Base-by-base conservation (phyloP, 2,113 vertebrate genomes). In the Sylvia atricapilla region DNA sequence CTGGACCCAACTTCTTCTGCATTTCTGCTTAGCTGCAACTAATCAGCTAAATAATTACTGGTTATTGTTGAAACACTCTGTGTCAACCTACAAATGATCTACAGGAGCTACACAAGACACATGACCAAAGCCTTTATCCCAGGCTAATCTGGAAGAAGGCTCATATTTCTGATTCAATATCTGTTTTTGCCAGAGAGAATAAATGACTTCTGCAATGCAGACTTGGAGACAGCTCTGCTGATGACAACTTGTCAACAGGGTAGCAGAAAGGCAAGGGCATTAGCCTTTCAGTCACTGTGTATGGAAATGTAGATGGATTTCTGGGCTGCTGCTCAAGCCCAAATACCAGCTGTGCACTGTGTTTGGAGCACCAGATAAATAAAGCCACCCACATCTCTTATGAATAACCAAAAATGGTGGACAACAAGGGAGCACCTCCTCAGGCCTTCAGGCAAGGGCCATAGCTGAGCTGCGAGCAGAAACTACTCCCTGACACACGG, bases 401-500 rank as follows among this genome's bases (percentile, higher is more conserved):
- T 3, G 19, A 58, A 41, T 31, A 64, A 72, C 49, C 78, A 70
- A 66, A 87, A 73, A 73, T 7, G 7, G 37, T 41, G 47, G 28
- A 23, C 7, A n/a, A 49, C 5, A 60, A 39, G 46, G 46, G 31
- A 88, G 31, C 64, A 52, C 28, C 11, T 79, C 49, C 53, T 49
- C 21, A 16, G 37, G 24, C 28, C 64, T 84, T 72, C 62, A 47
- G 63, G 5, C 56, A 39, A 41, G 6, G 22, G 41, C 31, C 58
- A 14, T 2, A 60, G 64, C 41, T 75, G 52, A 82, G 17, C 25
- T 67, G 63, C 64, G 15, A 69, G 86, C 59, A 87, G 23, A 67
- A 20, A 6, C 25, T 15, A 3, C 49, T 80, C 47, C 25, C 24
- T 41, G 58, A 33, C 28, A 21, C 0, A 3, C 1, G 2, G 11